phyloP scores from a whole-genome alignment of 1,140 invertebrate species.

The Tetranychus urticae region DNA sequence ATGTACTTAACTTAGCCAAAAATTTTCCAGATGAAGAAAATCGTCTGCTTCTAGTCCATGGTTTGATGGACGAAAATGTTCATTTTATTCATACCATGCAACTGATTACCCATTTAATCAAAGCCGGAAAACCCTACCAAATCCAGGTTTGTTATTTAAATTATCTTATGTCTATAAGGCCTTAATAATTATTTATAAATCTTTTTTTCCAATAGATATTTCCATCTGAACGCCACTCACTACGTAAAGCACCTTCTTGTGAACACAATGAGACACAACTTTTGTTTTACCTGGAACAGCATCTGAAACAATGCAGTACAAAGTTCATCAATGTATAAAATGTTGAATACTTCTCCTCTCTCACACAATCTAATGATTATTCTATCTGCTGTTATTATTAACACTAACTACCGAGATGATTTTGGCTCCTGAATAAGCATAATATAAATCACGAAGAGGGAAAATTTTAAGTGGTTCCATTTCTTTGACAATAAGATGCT shows the following conservation, averaged over 20 bases:
- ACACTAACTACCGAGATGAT: no score
- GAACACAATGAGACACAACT: slow-evolving; percentile 88
- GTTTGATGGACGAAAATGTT: slow-evolving; percentile 96
- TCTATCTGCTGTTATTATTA: no score
- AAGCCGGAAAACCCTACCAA: slow-evolving; percentile 73
- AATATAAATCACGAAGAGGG: no score
- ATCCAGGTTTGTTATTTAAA: slow-evolving; percentile 34
- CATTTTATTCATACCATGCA: slow-evolving; percentile 80
- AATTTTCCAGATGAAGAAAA: slow-evolving; percentile 81
- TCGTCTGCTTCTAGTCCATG: slow-evolving; percentile 84
- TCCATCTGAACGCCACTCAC: slow-evolving; percentile 77
- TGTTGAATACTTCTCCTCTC: no score
- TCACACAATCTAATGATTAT: no score
- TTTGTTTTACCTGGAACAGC: slow-evolving; percentile 69
- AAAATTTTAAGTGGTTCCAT: no score
- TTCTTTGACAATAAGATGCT: no score
- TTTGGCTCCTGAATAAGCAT: no score
- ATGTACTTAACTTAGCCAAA: slow-evolving; percentile 48
- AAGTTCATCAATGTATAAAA: no score
- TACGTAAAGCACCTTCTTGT: slow-evolving; percentile 69
- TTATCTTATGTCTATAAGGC: neutral
- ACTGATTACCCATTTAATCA: slow-evolving; percentile 63
- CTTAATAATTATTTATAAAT: neutral
- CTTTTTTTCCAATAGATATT: slow-evolving; percentile 36
- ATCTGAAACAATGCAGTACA: slow-evolving; percentile 19